phyloP scores from a whole-genome alignment of 2,888 invertebrate genomes.

The Rhodophaea formosa region DNA sequence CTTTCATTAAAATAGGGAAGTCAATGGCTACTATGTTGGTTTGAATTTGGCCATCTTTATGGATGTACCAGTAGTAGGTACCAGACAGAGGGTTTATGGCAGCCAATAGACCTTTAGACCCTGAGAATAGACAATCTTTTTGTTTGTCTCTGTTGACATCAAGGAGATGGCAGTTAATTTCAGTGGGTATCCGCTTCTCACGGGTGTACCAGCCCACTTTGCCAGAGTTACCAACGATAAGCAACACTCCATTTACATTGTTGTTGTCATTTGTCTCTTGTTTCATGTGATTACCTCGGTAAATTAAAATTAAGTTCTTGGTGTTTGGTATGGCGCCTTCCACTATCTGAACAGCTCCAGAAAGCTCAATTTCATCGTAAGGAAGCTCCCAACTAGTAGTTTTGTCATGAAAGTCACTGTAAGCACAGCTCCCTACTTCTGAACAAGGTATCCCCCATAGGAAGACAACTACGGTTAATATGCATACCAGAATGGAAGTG shows the following conservation, averaged over 20 bases:
- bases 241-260: slow-evolving; percentile 84
- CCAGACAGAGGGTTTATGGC: slow-evolving; percentile 77
- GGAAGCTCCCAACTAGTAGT: slow-evolving; percentile 86
- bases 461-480: slow-evolving; percentile 86
- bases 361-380: slow-evolving; percentile 85
- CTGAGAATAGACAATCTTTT: slow-evolving; percentile 88
- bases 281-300: slow-evolving; percentile 84
- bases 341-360: slow-evolving; percentile 86
- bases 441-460: slow-evolving; percentile 89
- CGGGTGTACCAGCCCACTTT: slow-evolving; percentile 87
- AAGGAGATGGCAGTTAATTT: slow-evolving; percentile 87
- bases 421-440: slow-evolving; percentile 84
- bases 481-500: slow-evolving; percentile 85
- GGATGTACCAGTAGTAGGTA: slow-evolving; percentile 82
- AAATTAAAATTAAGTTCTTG: slow-evolving; percentile 87
- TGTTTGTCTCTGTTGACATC: slow-evolving; percentile 87
- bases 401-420: slow-evolving; percentile 76
- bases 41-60: slow-evolving; percentile 74
- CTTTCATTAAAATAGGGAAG: slow-evolving; percentile 86
- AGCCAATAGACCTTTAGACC: slow-evolving; percentile 83
- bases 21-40: slow-evolving; percentile 81
- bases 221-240: slow-evolving; percentile 85
- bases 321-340: slow-evolving; percentile 83
- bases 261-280: slow-evolving; percentile 69
- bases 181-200: slow-evolving; percentile 84